Conservation (phyloP, 2,113 vertebrate species). For the Cyanoderma ruficeps region DNA sequence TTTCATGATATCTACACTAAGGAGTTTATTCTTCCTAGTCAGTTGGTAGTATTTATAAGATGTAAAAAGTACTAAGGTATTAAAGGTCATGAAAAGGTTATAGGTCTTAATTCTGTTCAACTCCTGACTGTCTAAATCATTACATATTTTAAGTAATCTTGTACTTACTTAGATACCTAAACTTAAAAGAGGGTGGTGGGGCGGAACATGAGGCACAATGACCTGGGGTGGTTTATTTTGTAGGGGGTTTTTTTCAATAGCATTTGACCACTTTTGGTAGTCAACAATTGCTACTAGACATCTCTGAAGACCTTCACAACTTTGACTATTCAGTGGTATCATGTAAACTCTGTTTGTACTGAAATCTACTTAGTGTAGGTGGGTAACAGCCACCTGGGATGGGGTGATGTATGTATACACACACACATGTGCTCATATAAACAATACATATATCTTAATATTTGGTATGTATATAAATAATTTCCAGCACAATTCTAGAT, state of each 20-base stretch:
- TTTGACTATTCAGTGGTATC: not conserved
- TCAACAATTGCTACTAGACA: not conserved
- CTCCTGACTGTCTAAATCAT: not conserved
- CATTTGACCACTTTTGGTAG: not conserved
- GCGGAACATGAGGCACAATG: fast-evolving
- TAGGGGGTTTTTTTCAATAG: not conserved
- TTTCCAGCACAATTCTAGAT: not conserved
- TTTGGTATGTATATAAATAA: not conserved
- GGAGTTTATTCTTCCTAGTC: not conserved
- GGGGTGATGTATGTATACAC: fast-evolving
- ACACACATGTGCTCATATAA: fast-evolving
- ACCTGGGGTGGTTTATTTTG: not conserved
- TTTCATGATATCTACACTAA: not conserved
- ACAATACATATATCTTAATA: not conserved
- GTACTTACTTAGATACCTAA: not conserved
- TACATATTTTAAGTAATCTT: not conserved
- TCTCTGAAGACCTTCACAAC: not conserved
- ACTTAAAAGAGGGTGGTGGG: fast-evolving
- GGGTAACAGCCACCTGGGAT: not conserved
- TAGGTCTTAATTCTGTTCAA: not conserved
- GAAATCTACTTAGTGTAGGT: not conserved
- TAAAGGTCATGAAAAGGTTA: not conserved
- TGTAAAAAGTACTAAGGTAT: not conserved
- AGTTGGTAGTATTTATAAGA: not conserved
- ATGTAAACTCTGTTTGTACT: not conserved